Evolutionary conservation across 2,797 vertebrate species (phyloP).

Genomic region (Bradypodion pumilum): DNA sequence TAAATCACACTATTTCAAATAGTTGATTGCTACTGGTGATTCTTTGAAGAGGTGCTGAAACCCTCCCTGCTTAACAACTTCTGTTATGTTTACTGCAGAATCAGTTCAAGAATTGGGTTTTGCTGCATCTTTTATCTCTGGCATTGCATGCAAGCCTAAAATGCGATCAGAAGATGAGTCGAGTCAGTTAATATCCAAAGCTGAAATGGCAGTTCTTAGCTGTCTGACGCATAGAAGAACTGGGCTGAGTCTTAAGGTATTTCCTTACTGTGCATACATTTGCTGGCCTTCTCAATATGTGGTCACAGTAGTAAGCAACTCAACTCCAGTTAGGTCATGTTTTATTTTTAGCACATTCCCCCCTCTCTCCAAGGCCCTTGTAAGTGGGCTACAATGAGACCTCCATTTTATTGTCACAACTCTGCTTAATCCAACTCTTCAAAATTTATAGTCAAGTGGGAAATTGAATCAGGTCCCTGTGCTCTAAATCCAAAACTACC

Average conservation of each 20-base stretch:
- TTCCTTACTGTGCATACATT: background rate
- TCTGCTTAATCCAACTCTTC: too few species aligned
- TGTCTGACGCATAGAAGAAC: constrained; percentile 2
- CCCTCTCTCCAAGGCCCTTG: background rate
- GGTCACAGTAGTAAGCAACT: background rate
- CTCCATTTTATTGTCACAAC: background rate
- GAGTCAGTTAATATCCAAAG: background rate
- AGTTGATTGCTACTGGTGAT: background rate
- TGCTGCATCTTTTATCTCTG: background rate
- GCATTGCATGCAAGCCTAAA: background rate
- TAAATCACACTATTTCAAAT: background rate
- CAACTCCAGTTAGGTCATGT: background rate
- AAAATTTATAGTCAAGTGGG: background rate
- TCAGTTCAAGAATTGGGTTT: background rate
- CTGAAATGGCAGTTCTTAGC: background rate
- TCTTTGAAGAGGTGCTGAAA: background rate
- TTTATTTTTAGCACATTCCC: background rate
- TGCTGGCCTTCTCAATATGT: background rate
- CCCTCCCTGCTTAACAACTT: background rate
- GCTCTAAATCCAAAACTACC: background rate
- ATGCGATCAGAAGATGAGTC: background rate
- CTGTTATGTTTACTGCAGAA: constrained; percentile 1
- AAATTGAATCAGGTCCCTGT: background rate
- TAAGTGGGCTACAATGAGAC: background rate
- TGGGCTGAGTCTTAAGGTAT: constrained; percentile 34